Conservation (phyloP, 2,888 invertebrate genomes). For the Plagodis pulveraria region DNA sequence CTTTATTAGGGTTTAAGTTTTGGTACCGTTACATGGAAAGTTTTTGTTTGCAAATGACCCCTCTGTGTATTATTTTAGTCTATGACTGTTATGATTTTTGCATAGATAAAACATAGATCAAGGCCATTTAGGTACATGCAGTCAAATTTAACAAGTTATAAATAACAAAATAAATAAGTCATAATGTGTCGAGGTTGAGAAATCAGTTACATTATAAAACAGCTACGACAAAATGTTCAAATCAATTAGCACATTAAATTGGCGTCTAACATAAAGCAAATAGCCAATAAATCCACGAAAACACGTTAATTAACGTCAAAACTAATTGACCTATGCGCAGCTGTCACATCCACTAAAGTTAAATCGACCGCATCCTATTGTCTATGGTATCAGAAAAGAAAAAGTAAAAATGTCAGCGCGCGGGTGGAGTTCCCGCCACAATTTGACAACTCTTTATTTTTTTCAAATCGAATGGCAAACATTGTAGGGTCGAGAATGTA, state of each 20-base stretch:
- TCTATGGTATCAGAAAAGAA: slow-evolving; percentile 40
- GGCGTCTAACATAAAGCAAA: slow-evolving; percentile 32
- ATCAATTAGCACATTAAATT: slow-evolving; percentile 40
- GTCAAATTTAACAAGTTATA: slow-evolving; percentile 8
- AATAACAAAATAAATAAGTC: slow-evolving; percentile 22
- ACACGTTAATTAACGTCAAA: slow-evolving; percentile 56
- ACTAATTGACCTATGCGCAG: slow-evolving; percentile 49
- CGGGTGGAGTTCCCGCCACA: slow-evolving; percentile 67
- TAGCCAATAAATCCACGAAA: slow-evolving; percentile 50
- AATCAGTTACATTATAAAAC: slow-evolving; percentile 28
- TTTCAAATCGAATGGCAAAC: slow-evolving; percentile 26
- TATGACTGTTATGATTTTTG: slow-evolving; percentile 12
- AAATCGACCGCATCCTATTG: slow-evolving; percentile 48
- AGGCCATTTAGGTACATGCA: slow-evolving; percentile 7
- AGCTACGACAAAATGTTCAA: slow-evolving; percentile 25
- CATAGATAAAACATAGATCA: slow-evolving; percentile 8
- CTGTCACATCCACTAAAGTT: slow-evolving; percentile 51
- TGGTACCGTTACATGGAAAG: slow-evolving; percentile 51
- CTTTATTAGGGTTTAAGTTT: slow-evolving; percentile 57
- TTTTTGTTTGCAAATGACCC: slow-evolving; percentile 21
- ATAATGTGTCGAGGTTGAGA: slow-evolving; percentile 22
- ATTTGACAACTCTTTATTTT: slow-evolving; percentile 61
- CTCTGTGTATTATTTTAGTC: slow-evolving; percentile 14
- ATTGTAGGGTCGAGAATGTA: slow-evolving; percentile 52
- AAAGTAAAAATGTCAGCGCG: slow-evolving; percentile 52